Evolutionary conservation across 2,797 vertebrate genomes (phyloP).

Genomic region (Thalassophryne amazonica): DNA sequence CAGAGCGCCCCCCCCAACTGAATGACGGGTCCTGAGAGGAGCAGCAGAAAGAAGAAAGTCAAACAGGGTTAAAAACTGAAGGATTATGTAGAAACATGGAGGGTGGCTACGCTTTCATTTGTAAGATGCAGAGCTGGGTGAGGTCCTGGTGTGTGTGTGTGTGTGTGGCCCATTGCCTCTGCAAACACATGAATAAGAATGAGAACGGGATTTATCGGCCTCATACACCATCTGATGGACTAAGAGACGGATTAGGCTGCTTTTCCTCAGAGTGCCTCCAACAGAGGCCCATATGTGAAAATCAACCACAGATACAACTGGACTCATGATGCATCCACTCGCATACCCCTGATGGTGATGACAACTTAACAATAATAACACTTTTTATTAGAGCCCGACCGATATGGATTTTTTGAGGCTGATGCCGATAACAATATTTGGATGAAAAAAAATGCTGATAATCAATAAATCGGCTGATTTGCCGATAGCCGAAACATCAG

Average conservation of each 20-base stretch:
- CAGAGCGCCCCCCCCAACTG: conserved; percentile 47
- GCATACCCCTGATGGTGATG: too few species aligned
- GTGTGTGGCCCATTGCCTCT: conserved; percentile 78
- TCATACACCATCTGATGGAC: conserved; percentile 60
- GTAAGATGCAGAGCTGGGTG: conserved; percentile 51
- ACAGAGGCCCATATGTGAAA: conserved; percentile 4
- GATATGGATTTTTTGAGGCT: too few species aligned
- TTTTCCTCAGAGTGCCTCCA: conserved; percentile 15
- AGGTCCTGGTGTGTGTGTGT: conserved; percentile 63
- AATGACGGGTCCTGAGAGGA: conserved; percentile 59
- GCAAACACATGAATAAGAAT: conserved; percentile 83
- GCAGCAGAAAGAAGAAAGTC: conserved; percentile 72
- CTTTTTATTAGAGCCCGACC: too few species aligned
- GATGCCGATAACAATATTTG: too few species aligned
- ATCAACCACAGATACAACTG: too few species aligned
- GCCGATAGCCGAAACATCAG: too few species aligned
- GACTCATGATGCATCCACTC: too few species aligned
- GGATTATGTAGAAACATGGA: conserved; percentile 75
- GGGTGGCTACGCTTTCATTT: conserved; percentile 77
- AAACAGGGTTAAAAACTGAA: conserved; percentile 78
- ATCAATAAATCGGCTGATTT: too few species aligned
- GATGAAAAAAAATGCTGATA: too few species aligned
- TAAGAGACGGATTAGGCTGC: conserved; percentile 27
- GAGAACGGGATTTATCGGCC: conserved; percentile 58
- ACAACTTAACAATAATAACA: too few species aligned